phyloP scores from a whole-genome alignment of 1,140 invertebrate species.

The Conopomorpha cramerella region DNA sequence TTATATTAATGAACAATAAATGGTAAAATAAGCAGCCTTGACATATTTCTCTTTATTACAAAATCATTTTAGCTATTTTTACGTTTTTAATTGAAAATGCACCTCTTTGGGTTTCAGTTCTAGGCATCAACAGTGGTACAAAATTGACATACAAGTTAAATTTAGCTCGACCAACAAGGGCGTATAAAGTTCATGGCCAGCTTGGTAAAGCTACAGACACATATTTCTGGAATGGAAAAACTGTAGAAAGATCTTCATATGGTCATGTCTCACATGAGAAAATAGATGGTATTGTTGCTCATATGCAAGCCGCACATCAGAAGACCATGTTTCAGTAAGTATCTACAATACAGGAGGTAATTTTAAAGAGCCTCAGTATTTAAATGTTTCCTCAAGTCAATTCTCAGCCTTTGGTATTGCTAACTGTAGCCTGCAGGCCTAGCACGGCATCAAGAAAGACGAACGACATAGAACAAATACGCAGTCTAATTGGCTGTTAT shows the following conservation, averaged over 20 bases:
- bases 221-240: conserved; percentile 67
- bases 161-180: conserved; percentile 54
- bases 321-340: conserved; percentile 76
- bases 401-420: no score
- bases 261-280: conserved; percentile 63
- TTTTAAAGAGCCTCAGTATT: no score
- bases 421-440: no score
- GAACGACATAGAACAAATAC: no score
- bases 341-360: no score
- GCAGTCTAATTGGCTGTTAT: no score
- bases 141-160: conserved; percentile 47
- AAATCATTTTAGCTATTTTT: no score
- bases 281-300: conserved; percentile 68
- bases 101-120: no score
- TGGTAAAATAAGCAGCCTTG: neutral
- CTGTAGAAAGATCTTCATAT: conserved; percentile 71
- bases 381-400: no score
- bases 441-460: no score
- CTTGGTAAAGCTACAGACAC: conserved; percentile 75
- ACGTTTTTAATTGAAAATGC: no score
- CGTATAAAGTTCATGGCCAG: conserved; percentile 72
- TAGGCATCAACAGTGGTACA: conserved; percentile 69
- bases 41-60: conserved; percentile 1
- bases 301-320: conserved; percentile 76
- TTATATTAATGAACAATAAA: no score